Percentiles rank a stretch among this genome's conserved stretches.
phyloP scores from a whole-genome alignment of 2,797 vertebrate genomes.

The Spinibarbus caldwelli region DNA sequence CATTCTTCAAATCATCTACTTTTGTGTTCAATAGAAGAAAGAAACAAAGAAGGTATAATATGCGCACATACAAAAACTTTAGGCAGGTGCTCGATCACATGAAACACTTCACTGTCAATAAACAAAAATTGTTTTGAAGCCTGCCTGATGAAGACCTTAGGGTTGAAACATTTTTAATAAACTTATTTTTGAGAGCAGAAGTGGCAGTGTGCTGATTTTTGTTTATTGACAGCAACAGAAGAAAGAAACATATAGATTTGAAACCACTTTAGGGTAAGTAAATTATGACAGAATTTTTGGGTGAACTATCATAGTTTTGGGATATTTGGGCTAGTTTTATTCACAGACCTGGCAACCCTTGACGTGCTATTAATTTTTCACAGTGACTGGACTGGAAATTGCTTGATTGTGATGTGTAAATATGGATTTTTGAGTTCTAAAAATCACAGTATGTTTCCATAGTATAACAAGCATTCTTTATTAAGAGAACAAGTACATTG shows the following conservation, averaged over 20 bases:
- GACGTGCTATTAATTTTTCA: neutral
- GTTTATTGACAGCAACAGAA: too few species aligned
- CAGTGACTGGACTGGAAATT: neutral
- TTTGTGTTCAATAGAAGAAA: neutral
- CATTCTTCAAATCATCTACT: neutral
- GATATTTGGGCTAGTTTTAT: neutral
- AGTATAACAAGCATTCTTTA: neutral
- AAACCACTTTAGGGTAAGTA: too few species aligned
- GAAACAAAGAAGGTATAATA: neutral
- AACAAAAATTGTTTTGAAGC: too few species aligned
- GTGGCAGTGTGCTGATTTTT: too few species aligned
- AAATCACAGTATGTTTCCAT: neutral
- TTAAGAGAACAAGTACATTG: neutral
- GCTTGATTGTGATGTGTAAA: neutral
- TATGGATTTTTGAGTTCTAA: neutral
- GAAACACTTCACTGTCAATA: too few species aligned
- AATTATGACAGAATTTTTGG: too few species aligned
- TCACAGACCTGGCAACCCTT: neutral
- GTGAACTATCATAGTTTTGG: neutral
- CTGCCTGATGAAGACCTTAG: too few species aligned
- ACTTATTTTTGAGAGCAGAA: too few species aligned
- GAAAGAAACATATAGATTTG: too few species aligned
- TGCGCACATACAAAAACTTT: too few species aligned
- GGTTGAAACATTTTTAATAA: too few species aligned
- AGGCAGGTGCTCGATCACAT: too few species aligned